Base-by-base conservation (phyloP, 2,888 invertebrate species). In the Uropetala carovei region DNA sequence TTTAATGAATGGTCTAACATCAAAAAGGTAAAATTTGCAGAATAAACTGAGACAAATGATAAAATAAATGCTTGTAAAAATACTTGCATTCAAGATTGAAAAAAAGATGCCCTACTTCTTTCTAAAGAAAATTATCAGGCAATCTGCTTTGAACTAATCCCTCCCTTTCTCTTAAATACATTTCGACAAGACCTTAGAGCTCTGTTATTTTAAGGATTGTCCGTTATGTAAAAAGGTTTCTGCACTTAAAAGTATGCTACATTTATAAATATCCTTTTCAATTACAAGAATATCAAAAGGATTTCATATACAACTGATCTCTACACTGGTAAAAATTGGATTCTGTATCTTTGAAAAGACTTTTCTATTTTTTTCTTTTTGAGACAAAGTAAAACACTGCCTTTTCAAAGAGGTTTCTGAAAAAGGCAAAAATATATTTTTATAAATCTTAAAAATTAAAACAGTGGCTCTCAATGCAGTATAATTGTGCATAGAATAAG, bases 341-440 rank as follows among this genome's bases (percentile, higher is more conserved):
- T 64, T 89, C 64, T 89, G 60, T 27, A 89, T 68, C 89, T 89
- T 89, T 89, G 89, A 89, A 89, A 68, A 89, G 89, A 89, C 89
- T 64, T 89, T 89, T 89, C 89, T 68, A 83, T 75, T 89, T 64
- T 89, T 89, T 64, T 43, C 16, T 89, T 85, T 64, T 18, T 18
- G 64, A 64, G 64, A 64, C 30, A 89, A 89, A 75, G 64, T 30
- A 89, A 89, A 89, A 89, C 64, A 64, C 60, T 86, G 89, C 64
- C 89, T 89, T 89, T 89, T 89, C 89, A 89, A 89, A 89, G 89
- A 89, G 18, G 64, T 75, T 64, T 43, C 89, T 64, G 89, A 89
- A 89, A 89, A 89, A 89, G 89, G 89, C 89, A 89, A 89, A 89
- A 89, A 89, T 89, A 89, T 89, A 89, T 89, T 89, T 59, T 89